Conservation (phyloP, 2,888 invertebrate genomes). For the Mechanitis messenoides region DNA sequence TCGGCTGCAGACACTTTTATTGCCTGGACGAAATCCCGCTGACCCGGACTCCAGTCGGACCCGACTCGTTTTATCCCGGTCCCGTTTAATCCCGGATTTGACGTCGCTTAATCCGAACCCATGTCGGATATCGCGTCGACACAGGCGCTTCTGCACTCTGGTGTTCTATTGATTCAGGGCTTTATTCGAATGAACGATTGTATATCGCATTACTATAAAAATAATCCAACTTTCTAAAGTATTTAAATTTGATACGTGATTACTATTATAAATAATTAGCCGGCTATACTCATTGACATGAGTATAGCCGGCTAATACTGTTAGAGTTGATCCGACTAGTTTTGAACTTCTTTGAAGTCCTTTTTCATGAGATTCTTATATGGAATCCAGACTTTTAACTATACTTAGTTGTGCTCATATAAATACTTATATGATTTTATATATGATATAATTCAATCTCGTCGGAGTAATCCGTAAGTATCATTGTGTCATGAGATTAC, state of each 20-base stretch:
- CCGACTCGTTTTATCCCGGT: constrained; percentile 68
- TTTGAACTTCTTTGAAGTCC: no score
- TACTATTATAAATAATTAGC: constrained; percentile 34
- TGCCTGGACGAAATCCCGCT: constrained; percentile 72
- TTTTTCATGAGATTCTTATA: no score
- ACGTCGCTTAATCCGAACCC: constrained; percentile 80
- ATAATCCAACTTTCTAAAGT: constrained; percentile 43
- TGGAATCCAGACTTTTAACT: no score
- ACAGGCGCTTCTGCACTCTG: constrained; percentile 64
- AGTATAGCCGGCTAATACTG: no score
- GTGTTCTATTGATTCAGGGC: constrained; percentile 64
- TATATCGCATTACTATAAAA: constrained; percentile 36
- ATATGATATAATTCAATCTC: constrained; percentile 63
- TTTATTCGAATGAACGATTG: constrained; percentile 36
- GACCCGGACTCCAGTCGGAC: constrained; percentile 68
- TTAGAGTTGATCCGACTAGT: no score
- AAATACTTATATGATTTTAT: constrained; percentile 37
- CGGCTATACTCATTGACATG: no score
- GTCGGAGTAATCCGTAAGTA: constrained; percentile 65
- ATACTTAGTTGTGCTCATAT: no score
- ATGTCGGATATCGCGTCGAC: constrained; percentile 80
- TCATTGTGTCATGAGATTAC: constrained; percentile 53
- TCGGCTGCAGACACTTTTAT: constrained; percentile 78
- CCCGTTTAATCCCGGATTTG: constrained; percentile 75
- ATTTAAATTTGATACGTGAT: constrained; percentile 27